Evolutionary conservation across 2,797 vertebrate species (phyloP).

Genomic region (Sebastes minor): DNA sequence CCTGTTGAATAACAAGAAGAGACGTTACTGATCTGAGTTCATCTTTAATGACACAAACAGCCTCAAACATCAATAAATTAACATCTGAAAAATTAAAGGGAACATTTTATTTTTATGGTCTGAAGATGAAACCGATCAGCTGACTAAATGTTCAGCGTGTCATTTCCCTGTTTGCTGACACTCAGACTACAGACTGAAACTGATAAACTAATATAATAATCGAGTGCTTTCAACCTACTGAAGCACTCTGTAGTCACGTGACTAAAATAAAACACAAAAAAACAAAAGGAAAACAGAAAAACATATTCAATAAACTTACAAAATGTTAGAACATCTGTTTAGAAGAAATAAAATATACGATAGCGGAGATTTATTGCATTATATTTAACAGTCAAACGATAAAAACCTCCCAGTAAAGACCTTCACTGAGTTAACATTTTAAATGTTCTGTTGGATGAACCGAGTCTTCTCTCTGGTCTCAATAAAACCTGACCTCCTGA

Average conservation of each 20-base stretch:
- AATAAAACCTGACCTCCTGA: background rate
- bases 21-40: background rate
- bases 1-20: background rate
- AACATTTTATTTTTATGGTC: background rate
- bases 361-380: background rate
- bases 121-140: background rate
- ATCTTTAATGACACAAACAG: constrained; percentile 54
- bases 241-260: background rate
- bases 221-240: background rate
- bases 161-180: background rate
- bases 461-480: background rate
- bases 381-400: background rate
- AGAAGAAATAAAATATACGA: background rate
- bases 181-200: background rate
- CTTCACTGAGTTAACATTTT: background rate
- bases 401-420: background rate
- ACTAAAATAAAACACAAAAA: background rate
- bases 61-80: constrained; percentile 39
- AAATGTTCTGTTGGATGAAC: background rate
- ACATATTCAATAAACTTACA: background rate
- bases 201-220: background rate
- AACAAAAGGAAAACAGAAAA: background rate
- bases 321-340: background rate
- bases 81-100: background rate
- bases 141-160: background rate